Evolutionary conservation across 2,888 invertebrate genomes (phyloP), one percentile per base, ranked within the genome.

Genomic region (Eledona agricola): DNA sequence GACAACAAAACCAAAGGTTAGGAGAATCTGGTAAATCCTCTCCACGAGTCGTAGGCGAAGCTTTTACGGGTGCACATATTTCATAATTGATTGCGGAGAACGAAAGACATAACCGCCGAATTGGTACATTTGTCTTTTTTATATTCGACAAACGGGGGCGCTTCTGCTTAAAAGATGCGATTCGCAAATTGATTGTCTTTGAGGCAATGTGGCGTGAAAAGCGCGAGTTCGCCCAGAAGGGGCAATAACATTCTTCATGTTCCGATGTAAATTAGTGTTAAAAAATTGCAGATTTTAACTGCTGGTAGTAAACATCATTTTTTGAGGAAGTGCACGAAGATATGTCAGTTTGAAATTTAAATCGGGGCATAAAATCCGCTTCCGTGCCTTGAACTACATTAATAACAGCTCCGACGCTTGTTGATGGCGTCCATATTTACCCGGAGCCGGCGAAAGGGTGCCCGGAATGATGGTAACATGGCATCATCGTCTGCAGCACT

Each of bases 31-130:
- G 53, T 56, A 65, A 67, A 65, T 65, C 64, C 65, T 61, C 59
- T 62, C 58, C 62, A 42, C 57, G 59, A 60, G 32, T 22, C 22
- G 31, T 10, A 20, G 31, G 7, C 43, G 62, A 65, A 20, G 38
- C 62, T 65, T 70, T 67, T 68, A 67, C 65, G 64, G 63, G 60
- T 63, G 58, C 67, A 61, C 67, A 69, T 71, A 71, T 71, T 70
- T 70, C 69, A 71, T 71, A 71, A 70, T 70, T 68, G 71, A 71
- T 70, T 71, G 64, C 66, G 57, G 31, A 32, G 12, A 37, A 49
- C 58, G 51, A 56, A 57, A 58, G 59, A 64, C 59, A 62, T 62
- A 64, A 63, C 65, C 59, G 61, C 51, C 45, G 59, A 69, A 69
- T 69, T 66, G 67, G 60, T 58, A 55, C 65, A 70, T 70, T 68